phyloP scores from a whole-genome alignment of 2,113 vertebrate species.

The Phalacrocorax aristotelis region DNA sequence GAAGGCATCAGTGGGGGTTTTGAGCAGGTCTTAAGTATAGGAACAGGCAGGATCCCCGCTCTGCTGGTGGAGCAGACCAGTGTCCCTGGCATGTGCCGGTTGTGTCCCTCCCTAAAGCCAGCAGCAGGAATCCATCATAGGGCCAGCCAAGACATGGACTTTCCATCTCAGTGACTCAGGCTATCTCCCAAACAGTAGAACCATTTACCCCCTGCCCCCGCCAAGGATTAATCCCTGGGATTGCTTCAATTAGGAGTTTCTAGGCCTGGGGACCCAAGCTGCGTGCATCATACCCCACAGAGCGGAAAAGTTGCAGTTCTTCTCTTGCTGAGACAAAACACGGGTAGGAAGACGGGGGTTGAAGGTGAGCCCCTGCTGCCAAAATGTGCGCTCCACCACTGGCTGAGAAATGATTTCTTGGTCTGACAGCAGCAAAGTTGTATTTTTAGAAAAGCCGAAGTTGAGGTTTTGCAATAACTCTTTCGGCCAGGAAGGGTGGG shows the following conservation, averaged over 20 bases:
- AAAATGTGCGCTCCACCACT: accelerated
- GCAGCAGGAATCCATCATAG: neutral
- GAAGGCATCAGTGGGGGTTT: neutral
- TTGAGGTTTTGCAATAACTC: neutral
- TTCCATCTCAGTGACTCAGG: too few species aligned
- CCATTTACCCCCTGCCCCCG: accelerated
- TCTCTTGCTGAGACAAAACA: too few species aligned
- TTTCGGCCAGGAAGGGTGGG: neutral
- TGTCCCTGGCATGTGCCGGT: neutral
- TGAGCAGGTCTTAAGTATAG: neutral
- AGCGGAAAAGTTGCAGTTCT: too few species aligned
- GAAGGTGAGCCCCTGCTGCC: neutral
- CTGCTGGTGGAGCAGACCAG: accelerated
- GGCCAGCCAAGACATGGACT: neutral
- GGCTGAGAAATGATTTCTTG: accelerated
- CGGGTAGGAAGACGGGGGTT: accelerated
- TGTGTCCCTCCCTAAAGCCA: neutral
- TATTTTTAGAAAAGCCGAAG: too few species aligned
- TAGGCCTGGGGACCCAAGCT: accelerated
- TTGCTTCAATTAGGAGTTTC: neutral
- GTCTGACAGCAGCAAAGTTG: neutral
- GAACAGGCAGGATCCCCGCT: neutral
- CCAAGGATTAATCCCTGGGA: neutral
- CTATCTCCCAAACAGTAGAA: neutral
- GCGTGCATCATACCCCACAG: accelerated